Evolutionary conservation across 2,113 vertebrate species (phyloP).

Genomic region (Microtus montanus): DNA sequence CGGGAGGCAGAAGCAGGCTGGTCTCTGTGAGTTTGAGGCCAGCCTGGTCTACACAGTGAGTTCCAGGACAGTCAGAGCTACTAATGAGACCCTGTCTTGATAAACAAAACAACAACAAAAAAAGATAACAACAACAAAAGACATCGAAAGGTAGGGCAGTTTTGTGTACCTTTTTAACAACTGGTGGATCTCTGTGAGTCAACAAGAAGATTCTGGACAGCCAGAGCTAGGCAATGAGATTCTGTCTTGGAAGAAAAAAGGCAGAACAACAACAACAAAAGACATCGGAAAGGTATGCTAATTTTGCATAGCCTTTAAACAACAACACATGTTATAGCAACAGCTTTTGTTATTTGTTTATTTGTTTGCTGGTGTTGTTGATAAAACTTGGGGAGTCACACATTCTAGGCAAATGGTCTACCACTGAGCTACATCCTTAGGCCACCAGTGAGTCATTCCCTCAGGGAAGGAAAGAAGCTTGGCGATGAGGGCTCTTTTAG

Average conservation of each 20-base stretch:
- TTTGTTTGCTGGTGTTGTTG: not conserved
- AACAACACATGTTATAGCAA: not conserved
- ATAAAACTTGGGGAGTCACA: not conserved
- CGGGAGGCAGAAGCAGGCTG: not conserved
- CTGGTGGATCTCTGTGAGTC: not conserved
- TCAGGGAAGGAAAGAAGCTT: no score
- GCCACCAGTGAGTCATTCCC: not conserved
- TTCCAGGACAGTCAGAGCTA: not conserved
- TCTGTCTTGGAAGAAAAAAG: not conserved
- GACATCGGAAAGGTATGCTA: not conserved
- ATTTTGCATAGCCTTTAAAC: not conserved
- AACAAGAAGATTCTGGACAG: not conserved
- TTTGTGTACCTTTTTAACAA: not conserved
- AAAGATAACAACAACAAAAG: not conserved
- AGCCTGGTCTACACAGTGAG: not conserved
- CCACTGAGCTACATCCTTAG: not conserved
- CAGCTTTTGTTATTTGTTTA: not conserved
- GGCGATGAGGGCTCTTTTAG: accelerated
- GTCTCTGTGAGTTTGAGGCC: not conserved
- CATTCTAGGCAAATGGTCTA: not conserved
- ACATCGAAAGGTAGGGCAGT: not conserved
- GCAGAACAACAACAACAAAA: not conserved
- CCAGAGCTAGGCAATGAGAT: not conserved
- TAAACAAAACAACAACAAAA: not conserved
- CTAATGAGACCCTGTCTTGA: not conserved